Base-by-base conservation (phyloP, 1,140 invertebrate species). In the Pogonomyrmex californicus region DNA sequence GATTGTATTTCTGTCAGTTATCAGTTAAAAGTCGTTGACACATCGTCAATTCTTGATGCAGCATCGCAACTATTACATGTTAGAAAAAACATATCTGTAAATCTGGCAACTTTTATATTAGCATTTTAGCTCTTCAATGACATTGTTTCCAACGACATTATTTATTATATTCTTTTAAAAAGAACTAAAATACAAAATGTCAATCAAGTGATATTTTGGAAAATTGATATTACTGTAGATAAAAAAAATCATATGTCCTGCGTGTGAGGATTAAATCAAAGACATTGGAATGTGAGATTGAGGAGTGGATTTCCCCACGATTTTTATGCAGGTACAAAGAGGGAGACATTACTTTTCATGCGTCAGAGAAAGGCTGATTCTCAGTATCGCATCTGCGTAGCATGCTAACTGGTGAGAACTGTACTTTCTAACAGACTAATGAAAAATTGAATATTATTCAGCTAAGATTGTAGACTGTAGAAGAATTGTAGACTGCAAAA, bases 281-380 rank as follows among this genome's bases (percentile, higher is more conserved):
- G 23, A 62, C 41, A 83, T 60, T 9, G 10, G 9, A 66, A 90
- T 56, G 65, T 87, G 5, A 58, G 23, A 65, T 78, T 78, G 33
- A 58, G 6, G 7, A 66, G 3, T 4, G 33, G 77, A 14, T 6
- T 49, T 81, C 36, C 38, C 77, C 49, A 9, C n/a, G 54, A 4
- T 38, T 30, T 23, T 41, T 79, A 79, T 36, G 36, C 23, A 33
- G 12, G 9, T 44, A 81, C 23, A 68, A 81, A 23, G 36, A 54
- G 33, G 17, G 33, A 17, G 44, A 86, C 70, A 76, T 89, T 87
- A 38, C 79, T 58, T 49, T n/a, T 66, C 76, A 70, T 86, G 88
- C 89, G 88, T 90, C 89, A 86, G 88, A 78, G 89, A 88, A 90
- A 90, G 76, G 63, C 30, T 38, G 23, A 76, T 78, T 89, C 79